Conservation (phyloP, 2,797 vertebrate species). For the Argentina silus region DNA sequence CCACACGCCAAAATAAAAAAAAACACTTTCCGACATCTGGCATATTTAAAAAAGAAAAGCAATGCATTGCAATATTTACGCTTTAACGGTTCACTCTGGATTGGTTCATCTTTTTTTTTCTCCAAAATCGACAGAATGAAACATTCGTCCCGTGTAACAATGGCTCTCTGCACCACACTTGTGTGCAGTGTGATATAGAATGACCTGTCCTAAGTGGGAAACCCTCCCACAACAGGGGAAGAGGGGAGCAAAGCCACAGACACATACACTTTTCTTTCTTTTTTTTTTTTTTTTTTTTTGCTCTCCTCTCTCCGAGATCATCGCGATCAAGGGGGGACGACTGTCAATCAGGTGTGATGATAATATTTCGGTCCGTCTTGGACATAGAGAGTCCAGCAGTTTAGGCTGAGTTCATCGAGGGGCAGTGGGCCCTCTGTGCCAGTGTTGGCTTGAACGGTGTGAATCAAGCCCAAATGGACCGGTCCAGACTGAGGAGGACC, state of each 20-base stretch:
- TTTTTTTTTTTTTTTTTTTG: no score
- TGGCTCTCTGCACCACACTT: constrained; percentile 46
- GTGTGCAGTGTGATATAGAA: constrained; percentile 57
- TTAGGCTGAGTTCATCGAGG: constrained; percentile 26
- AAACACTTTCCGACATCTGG: constrained; percentile 43
- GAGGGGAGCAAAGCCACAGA: constrained; percentile 49
- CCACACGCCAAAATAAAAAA: constrained; percentile 48
- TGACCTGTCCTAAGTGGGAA: constrained; percentile 29
- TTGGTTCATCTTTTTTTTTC: neutral
- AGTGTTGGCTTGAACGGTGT: constrained; percentile 28
- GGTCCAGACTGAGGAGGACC: constrained; percentile 27
- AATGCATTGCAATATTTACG: constrained; percentile 48
- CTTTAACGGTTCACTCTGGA: constrained; percentile 46
- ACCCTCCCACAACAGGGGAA: constrained; percentile 40
- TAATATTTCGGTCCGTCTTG: constrained; percentile 2
- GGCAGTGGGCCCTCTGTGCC: constrained; percentile 23
- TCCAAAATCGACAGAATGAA: constrained; percentile 32
- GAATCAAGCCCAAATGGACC: constrained; percentile 28
- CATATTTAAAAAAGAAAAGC: constrained; percentile 35
- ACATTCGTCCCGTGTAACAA: constrained; percentile 54
- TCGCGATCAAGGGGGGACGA: constrained; percentile 26
- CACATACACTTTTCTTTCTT: constrained; percentile 4
- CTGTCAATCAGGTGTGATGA: constrained; percentile 28
- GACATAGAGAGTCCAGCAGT: neutral
- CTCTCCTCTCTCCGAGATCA: neutral